A percentile compares a stretch with the other conserved stretches of the same genome.
phyloP scores from a whole-genome alignment of 2,113 vertebrate species.

The Phrynosoma blainvillii region DNA sequence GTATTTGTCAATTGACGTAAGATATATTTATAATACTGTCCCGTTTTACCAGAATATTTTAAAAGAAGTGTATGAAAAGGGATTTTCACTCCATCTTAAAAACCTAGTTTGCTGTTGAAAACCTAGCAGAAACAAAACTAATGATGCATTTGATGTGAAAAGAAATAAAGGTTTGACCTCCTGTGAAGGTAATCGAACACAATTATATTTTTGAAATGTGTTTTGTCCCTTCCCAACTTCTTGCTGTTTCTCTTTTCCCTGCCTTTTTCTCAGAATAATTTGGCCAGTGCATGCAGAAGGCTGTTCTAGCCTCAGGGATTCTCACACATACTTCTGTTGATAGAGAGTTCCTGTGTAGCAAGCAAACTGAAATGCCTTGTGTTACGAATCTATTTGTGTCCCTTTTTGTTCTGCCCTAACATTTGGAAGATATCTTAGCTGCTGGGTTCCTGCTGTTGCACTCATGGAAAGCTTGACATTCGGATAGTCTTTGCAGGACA shows the following conservation, averaged over 20 bases:
- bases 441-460: constrained; percentile 47
- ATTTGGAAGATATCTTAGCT: constrained; percentile 54
- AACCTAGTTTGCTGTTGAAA: constrained; percentile 43
- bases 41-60: constrained; percentile 33
- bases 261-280: constrained; percentile 75
- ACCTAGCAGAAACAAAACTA: constrained; percentile 50
- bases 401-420: constrained; percentile 61
- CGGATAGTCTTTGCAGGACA: constrained; percentile 56
- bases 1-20: constrained; percentile 14
- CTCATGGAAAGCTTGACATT: constrained; percentile 60
- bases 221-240: constrained; percentile 49
- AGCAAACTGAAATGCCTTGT: constrained; percentile 72
- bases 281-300: constrained; percentile 75
- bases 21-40: constrained; percentile 11
- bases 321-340: constrained; percentile 79
- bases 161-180: constrained; percentile 52
- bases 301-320: constrained; percentile 77
- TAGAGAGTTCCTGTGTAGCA: constrained; percentile 72
- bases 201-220: constrained; percentile 59
- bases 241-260: background rate
- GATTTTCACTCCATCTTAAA: constrained; percentile 13
- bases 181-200: constrained; percentile 63
- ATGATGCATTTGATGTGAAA: constrained; percentile 46
- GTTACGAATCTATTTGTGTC: constrained; percentile 67
- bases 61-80: constrained; percentile 46